Evolutionary conservation across 2,888 invertebrate species (phyloP), one percentile per base, ranked within the genome.

Genomic region (Drosophila ustulata): DNA sequence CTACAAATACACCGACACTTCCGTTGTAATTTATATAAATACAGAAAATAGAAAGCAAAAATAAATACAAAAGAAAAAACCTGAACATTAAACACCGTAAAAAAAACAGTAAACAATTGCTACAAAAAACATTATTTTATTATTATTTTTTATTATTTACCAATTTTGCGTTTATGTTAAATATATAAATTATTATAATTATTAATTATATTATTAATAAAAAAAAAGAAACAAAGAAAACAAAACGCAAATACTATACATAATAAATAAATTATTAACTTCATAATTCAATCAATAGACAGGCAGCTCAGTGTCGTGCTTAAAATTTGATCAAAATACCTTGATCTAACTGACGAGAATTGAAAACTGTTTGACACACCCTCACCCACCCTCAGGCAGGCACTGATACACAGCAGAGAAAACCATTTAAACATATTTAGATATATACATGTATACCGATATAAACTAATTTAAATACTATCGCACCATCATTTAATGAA

Each of bases 1-100:
- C 93, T 91, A 92, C 92, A 92, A 93, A 93, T 90, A 92, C 93
- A 92, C 93, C 93, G 92, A 93, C 93, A 92, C 93, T 93, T 92
- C 93, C 93, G 92, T 92, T 93, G 92, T 93, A 93, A 93, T 92
- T 91, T 90, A 78, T 65, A 65, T 69, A 79, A 69, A 82, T 41
- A 65, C 53, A 51, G 49, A 71, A 51, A 43, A 41, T n/a, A 68
- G 41, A 56, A 55, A 52, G 25, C 50, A 57, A 67, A 37, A 66
- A 39, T 30, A 55, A 11, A 59, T 32, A 62, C 41, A 50, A 34
- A 46, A 47, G 26, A 46, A 28, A 46, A 18, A 57, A 43, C 46
- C 58, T 47, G 52, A 65, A 37, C 68, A 34, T 73, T 46, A 63
- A 76, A 50, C 53, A 64, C 32, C 52, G 41, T 43, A 52, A 66